Percentiles rank a stretch among this genome's conserved stretches.
These are phyloP conservation scores for Callospermophilus lateralis DNA, from an alignment of 2,113 vertebrate genomes.

Conservation along the genomic window DNA sequence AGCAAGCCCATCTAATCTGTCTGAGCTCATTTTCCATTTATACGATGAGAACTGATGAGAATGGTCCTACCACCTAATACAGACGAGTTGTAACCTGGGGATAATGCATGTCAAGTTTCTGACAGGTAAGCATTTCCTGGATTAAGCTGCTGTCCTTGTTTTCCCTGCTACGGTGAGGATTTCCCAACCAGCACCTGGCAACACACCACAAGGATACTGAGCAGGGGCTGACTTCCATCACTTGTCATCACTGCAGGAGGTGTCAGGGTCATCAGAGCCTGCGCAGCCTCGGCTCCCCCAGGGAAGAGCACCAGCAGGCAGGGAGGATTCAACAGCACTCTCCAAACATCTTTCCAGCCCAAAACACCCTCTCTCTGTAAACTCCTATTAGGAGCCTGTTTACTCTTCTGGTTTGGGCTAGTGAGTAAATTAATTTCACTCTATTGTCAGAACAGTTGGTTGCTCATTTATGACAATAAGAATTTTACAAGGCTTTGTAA, in stretches of 20 bases:
- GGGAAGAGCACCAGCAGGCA: not conserved
- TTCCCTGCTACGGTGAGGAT: not conserved
- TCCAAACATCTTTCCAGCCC: not conserved
- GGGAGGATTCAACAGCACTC: not conserved
- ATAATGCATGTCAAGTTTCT: not conserved
- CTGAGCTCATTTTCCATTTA: not conserved
- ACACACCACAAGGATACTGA: not conserved
- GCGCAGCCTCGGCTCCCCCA: not conserved
- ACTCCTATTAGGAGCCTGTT: not conserved
- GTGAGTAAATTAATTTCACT: slow-evolving; percentile 59
- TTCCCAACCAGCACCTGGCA: not conserved
- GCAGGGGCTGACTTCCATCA: not conserved
- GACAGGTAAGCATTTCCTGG: not conserved
- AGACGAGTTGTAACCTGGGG: not conserved
- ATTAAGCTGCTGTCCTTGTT: not conserved
- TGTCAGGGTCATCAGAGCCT: not conserved
- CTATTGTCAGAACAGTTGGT: slow-evolving; percentile 24
- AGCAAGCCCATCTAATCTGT: not conserved
- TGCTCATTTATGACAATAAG: slow-evolving; percentile 44
- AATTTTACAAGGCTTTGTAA: slow-evolving; percentile 56
- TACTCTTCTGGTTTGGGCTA: slow-evolving; percentile 39
- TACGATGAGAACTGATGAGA: not conserved
- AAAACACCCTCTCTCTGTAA: not conserved
- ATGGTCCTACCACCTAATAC: accelerated
- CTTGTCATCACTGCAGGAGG: not conserved